Base-by-base conservation (phyloP, 2,113 vertebrate genomes). In the Chelonoidis abingdonii region DNA sequence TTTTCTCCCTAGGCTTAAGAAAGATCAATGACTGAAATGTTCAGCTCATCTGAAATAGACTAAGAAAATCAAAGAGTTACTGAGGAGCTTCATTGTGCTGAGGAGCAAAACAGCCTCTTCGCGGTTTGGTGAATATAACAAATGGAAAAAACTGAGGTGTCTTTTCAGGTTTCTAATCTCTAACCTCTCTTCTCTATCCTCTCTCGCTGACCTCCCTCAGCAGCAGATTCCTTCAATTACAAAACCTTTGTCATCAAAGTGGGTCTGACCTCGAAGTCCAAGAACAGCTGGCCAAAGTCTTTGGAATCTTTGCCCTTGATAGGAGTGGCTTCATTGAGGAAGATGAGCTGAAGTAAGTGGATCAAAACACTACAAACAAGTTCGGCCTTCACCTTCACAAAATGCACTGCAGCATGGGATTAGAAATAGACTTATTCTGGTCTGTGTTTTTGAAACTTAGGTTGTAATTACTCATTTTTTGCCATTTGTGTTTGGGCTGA, bases 251-350 rank as follows among this genome's bases (percentile, higher is more conserved):
- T 99, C 50, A 88, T 90, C 65, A 98, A 99, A 98, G 97, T 98
- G n/a, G 98, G 99, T 83, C 97, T 99, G 95, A 50, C 96, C 9
- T 93, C 50, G 96, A 99, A 99, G 97, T 92, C 98, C 9, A 57
- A 0, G 98, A 97, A 3, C 97, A 98, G 5, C 69, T 98, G 84
- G 94, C 97, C 92, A 98, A 98, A 97, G 98, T 98, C 75, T 99
- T 99, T 3, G 65, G 24, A 5, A 92, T 99, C 97, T 98, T 99
- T 95, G 99, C 99, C 95, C 98, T 99, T 98, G 98, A 99, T 97
- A 98, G 97, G 97, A 99, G 98, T 65, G 98, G 98, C 95, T 99
- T 97, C 97, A 99, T 98, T 98, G 99, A 99, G 98, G 98, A 99
- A 98, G 98, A 99, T 0, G 99, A 99, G 97, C 94, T 99, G 82